Evolutionary conservation across 2,113 vertebrate species (phyloP).

Genomic region (Alces alces): DNA sequence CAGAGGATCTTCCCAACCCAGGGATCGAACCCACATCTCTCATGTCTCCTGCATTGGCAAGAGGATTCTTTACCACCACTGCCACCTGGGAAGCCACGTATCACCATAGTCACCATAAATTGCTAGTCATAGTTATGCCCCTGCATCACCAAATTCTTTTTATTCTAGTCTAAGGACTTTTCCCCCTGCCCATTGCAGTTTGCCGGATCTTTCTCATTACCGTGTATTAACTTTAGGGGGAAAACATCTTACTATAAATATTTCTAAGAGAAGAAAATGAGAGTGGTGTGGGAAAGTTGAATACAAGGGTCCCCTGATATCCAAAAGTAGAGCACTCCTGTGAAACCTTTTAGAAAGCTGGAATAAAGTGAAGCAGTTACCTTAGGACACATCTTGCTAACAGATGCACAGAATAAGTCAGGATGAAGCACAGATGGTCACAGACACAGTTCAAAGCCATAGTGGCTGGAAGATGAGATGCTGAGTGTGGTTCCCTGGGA

Average conservation of each 20-base stretch:
- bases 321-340: neutral
- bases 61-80: neutral
- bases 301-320: neutral
- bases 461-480: neutral
- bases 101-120: neutral
- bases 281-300: too few species aligned
- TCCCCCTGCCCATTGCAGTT: neutral
- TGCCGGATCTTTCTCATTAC: neutral
- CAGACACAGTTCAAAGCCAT: neutral
- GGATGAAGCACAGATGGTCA: neutral
- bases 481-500: neutral
- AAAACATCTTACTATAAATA: neutral
- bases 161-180: neutral
- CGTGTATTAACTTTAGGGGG: neutral
- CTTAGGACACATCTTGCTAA: neutral
- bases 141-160: neutral
- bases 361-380: neutral
- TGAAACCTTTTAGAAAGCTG: neutral
- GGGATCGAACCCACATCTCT: neutral
- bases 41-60: neutral
- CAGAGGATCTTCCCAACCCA: neutral
- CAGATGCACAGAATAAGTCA: neutral
- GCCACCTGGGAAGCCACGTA: neutral
- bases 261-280: constrained; percentile 11
- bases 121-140: neutral